A percentile compares a stretch with the other conserved stretches of the same genome.
These are phyloP conservation scores for Carapus acus DNA, from an alignment of 2,797 vertebrate genomes.

Conservation along the genomic window DNA sequence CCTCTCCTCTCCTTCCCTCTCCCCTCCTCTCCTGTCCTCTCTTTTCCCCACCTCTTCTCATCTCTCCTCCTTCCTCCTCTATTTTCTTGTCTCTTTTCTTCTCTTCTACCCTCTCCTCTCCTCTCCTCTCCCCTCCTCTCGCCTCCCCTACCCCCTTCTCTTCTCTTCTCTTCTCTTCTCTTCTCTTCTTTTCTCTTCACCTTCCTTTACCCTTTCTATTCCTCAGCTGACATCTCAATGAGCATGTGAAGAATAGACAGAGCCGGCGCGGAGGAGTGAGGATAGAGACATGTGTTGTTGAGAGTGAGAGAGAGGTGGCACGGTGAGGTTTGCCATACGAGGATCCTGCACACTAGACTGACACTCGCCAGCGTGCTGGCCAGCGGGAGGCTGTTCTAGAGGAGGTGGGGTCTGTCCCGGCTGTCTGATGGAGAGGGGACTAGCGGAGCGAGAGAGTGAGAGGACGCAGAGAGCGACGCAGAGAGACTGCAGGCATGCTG, in stretches of 20 bases:
- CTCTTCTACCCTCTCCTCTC: no score
- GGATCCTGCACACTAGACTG: slow-evolving; percentile 33
- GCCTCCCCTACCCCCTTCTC: no score
- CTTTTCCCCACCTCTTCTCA: background rate
- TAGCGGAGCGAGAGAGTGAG: slow-evolving; percentile 54
- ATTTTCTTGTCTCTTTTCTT: background rate
- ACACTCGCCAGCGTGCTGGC: slow-evolving; percentile 30
- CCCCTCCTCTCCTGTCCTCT: background rate
- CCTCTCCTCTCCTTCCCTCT: background rate
- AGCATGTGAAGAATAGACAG: slow-evolving; percentile 13
- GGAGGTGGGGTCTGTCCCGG: slow-evolving; percentile 66
- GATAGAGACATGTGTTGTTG: background rate
- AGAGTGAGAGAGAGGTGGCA: slow-evolving; percentile 7
- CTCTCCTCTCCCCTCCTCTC: no score
- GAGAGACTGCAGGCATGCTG: slow-evolving; percentile 61
- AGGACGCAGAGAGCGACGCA: slow-evolving; percentile 49
- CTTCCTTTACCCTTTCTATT: no score
- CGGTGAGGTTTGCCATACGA: slow-evolving; percentile 7
- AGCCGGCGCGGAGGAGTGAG: background rate
- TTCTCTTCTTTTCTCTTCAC: no score
- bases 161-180: no score
- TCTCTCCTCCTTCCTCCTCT: background rate
- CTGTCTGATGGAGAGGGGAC: slow-evolving; percentile 59
- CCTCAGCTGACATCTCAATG: background rate
- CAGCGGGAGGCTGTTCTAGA: slow-evolving; percentile 42